phyloP scores from a whole-genome alignment of 2,113 vertebrate species.

The Chrysemys picta region DNA sequence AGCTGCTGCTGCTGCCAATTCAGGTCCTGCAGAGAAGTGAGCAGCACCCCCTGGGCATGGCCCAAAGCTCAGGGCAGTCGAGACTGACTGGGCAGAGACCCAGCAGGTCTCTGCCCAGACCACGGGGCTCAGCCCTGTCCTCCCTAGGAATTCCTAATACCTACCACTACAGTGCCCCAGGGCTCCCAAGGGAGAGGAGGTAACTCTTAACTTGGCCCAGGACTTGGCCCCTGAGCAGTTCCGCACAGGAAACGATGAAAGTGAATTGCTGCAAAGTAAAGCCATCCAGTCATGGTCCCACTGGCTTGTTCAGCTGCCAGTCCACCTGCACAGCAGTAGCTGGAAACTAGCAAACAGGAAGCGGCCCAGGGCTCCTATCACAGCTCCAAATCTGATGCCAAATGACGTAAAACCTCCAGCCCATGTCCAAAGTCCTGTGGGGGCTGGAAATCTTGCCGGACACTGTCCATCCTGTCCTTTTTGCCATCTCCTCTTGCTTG shows the following conservation, averaged over 20 bases:
- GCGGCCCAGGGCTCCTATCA: background rate
- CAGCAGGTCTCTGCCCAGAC: background rate
- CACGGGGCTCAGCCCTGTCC: background rate
- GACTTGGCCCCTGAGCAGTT: too few species aligned
- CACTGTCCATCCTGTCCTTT: background rate
- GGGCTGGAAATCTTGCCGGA: background rate
- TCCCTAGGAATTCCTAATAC: background rate
- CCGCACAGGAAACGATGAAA: too few species aligned
- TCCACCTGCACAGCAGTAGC: background rate
- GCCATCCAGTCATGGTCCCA: too few species aligned
- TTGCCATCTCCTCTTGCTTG: background rate
- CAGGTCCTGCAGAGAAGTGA: background rate
- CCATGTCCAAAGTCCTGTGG: background rate
- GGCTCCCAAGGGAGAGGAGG: background rate
- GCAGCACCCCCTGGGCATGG: too few species aligned
- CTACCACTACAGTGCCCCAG: background rate
- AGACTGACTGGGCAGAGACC: too few species aligned
- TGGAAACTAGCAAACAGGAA: background rate
- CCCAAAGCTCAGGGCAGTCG: too few species aligned
- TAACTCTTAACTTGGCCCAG: background rate
- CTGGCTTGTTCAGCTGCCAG: background rate
- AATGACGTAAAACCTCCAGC: background rate
- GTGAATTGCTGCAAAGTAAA: too few species aligned
- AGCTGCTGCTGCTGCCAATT: background rate
- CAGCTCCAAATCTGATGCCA: background rate